Base-by-base conservation (phyloP, 2,113 vertebrate species). In the Cyprinodon variegatus region DNA sequence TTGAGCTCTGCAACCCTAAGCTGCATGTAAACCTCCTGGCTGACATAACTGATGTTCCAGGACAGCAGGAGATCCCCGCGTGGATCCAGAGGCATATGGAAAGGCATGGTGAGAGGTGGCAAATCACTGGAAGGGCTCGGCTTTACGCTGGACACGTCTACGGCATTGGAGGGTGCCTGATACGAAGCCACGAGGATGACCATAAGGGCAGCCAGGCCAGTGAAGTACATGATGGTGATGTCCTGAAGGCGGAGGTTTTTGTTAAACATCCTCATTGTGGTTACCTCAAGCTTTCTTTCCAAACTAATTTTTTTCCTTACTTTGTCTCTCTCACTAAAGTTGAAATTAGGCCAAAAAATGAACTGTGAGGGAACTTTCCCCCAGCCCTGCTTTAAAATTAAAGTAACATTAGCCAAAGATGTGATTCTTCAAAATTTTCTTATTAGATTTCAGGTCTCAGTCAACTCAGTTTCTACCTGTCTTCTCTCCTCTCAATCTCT, bases 1-100 rank as follows among this genome's bases (percentile, higher is more conserved):
- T 15, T 80, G 50, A 94, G 86, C 7, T 94, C 65, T 2, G 68
- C 93, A 59, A 94, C 14, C 69, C 85, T 87, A 36, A 99, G 92
- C 93, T 93, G 93, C 90, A 99, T 95, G 66, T 95, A 83, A 13
- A 99, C 45, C 0, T 81, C 92, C 87, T 96, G 91, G 60, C 83
- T 59, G 0, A 72, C 11, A 0, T 98, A 98, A 89, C 96, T 98
- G 91, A 98, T 72, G 0, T 98, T 97, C 97, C 98, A 99, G 29
- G 94, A 94, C n/a, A 99, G 95, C 78, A 95, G 90, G 12, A 98
- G 90, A 61, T 92, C 40, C 2, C 95, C 96, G 0, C 85, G 85
- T 0, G 97, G 96, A 78, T 99, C 97, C 14, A 99, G 93, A 3
- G 92, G 95, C 20, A 97, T 89, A 0, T 64, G 94, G 81, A 97